Evolutionary conservation across 2,113 vertebrate species (phyloP).

Genomic region (Silurus glanis): DNA sequence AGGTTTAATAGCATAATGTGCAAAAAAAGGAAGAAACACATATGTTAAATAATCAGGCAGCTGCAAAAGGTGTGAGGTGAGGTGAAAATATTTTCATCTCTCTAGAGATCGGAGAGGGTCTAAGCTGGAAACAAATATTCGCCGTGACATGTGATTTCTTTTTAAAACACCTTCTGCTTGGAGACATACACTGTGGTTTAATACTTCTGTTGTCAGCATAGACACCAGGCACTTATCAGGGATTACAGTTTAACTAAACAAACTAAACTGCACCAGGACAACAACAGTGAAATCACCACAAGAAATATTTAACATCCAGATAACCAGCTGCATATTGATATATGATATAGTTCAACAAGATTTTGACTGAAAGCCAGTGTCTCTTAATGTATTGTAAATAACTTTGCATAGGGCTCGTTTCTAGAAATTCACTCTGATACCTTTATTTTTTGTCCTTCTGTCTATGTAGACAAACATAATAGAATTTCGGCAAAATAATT

Average conservation of each 20-base stretch:
- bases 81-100: no score
- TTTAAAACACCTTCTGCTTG: background rate
- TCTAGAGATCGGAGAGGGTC: background rate
- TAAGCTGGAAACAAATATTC: background rate
- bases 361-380: background rate
- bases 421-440: background rate
- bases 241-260: background rate
- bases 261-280: background rate
- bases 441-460: background rate
- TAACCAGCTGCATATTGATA: background rate
- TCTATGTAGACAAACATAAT: background rate
- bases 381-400: background rate
- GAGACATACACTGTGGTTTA: background rate
- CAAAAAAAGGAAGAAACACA: background rate
- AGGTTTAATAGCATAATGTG: background rate
- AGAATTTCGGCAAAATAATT: background rate
- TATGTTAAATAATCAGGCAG: background rate
- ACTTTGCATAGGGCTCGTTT: background rate
- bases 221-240: background rate
- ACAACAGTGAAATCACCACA: background rate
- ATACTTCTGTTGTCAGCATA: background rate
- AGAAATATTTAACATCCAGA: background rate
- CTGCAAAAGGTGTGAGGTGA: background rate
- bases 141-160: background rate
- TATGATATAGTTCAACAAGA: background rate